Base-by-base conservation (phyloP, 2,888 invertebrate genomes). In the Phalangium opilio region DNA sequence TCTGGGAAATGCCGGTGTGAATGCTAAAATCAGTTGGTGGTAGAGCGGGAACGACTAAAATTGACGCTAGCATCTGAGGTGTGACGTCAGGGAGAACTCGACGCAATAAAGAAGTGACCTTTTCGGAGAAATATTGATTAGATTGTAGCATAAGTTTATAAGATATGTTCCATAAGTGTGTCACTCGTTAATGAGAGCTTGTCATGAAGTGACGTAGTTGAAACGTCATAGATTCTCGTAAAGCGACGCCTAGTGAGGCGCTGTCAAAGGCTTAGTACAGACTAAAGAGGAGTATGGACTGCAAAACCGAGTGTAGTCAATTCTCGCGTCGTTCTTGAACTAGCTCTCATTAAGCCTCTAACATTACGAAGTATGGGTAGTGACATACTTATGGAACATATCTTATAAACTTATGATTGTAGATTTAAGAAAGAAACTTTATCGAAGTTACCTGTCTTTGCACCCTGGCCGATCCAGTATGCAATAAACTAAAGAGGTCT, bases 391-490 rank as follows among this genome's bases (percentile, higher is more conserved):
- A n/a, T n/a, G n/a, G n/a, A n/a, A n/a, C n/a, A n/a, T n/a, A n/a
- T n/a, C n/a, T n/a, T n/a, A n/a, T n/a, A n/a, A 17, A 44, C 18
- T 35, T 15, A 19, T 47, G 12, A 43, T 8, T 19, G 18, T 17
- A n/a, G 4, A 41, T 40, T 12, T 20, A 15, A 7, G 34, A 33
- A 35, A 8, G 12, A 4, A 3, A 3, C 19, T 11, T n/a, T 15
- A 32, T n/a, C 14, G 33, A 32, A 18, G n/a, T 45, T 63, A 80
- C 87, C 73, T 93, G 93, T 65, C 93, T 73, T 64, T 93, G 93
- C 1, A 93, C 90, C 49, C 93, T 74, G 45, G 91, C 91, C 59
- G 91, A 89, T 48, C 91, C 91, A 0, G 89, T 90, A 62, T 95
- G 93, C 27, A 95, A 69, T 7, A 95, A 70, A 52, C 82, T 81